A percentile compares a stretch with the other conserved stretches of the same genome.
phyloP scores from a whole-genome alignment of 1,140 invertebrate species.

The Chrysopa pallens region DNA sequence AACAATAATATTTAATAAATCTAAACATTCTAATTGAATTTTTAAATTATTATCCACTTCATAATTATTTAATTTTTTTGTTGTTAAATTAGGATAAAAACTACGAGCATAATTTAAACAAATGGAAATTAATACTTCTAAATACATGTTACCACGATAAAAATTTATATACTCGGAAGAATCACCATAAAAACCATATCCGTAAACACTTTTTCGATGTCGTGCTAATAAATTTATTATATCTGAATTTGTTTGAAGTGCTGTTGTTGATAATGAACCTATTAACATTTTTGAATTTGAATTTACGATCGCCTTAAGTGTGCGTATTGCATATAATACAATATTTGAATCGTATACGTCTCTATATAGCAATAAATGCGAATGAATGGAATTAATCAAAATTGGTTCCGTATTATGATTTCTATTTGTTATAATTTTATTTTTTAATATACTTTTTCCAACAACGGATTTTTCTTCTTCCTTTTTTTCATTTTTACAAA shows the following conservation, averaged over 20 bases:
- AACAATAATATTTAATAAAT: constrained; percentile 60
- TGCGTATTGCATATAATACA: constrained; percentile 60
- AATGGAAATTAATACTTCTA: constrained; percentile 62
- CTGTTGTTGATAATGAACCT: constrained; percentile 19
- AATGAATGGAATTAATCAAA: constrained; percentile 34
- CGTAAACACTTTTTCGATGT: constrained; percentile 66
- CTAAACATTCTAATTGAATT: constrained; percentile 57
- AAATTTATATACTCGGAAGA: constrained; percentile 38
- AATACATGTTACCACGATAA: constrained; percentile 61
- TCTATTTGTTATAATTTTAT: background rate
- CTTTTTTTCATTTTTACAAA: constrained; percentile 9
- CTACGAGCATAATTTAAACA: constrained; percentile 66
- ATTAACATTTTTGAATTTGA: constrained; percentile 57
- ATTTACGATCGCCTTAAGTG: constrained; percentile 52
- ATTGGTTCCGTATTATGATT: background rate
- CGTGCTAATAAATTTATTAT: constrained; percentile 48
- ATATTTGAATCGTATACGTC: constrained; percentile 63
- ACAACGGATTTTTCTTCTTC: constrained; percentile 8
- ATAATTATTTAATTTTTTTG: constrained; percentile 45
- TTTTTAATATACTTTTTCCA: background rate
- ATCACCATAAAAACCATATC: constrained; percentile 59
- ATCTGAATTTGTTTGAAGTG: constrained; percentile 25
- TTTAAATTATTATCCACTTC: constrained; percentile 59
- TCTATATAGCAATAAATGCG: constrained; percentile 66
- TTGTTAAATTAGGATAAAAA: constrained; percentile 52